Evolutionary conservation across 2,113 vertebrate genomes (phyloP).

Genomic region (Candoia aspera): DNA sequence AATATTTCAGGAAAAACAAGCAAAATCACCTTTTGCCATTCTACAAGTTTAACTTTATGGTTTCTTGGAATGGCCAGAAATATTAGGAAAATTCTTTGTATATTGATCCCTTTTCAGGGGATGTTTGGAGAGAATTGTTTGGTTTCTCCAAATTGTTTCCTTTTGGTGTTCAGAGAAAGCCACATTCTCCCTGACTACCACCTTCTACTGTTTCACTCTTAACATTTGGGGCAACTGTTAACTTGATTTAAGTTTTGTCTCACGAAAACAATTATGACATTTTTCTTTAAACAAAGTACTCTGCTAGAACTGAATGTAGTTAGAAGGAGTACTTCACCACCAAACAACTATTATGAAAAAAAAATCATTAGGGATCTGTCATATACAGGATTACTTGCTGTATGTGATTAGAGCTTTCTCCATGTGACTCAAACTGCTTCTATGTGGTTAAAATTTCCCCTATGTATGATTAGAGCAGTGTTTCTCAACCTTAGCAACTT

Average conservation of each 20-base stretch:
- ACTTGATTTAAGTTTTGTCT: background rate
- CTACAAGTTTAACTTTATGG: background rate
- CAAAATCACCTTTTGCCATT: slow-evolving; percentile 14
- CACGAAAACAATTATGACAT: background rate
- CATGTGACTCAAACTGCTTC: background rate
- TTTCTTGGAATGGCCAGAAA: background rate
- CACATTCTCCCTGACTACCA: background rate
- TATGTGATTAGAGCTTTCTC: background rate
- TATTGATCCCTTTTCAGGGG: background rate
- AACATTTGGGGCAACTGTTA: background rate
- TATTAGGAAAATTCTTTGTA: background rate
- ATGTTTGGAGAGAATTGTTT: background rate
- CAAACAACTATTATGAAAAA: background rate
- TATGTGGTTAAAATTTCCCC: background rate
- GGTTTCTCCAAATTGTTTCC: background rate
- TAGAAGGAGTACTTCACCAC: background rate
- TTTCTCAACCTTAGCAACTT: too few species aligned
- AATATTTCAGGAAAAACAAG: background rate
- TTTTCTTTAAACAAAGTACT: background rate
- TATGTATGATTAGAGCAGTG: background rate
- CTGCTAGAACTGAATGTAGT: background rate
- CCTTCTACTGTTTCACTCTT: background rate
- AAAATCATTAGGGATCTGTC: background rate
- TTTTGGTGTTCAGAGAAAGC: background rate
- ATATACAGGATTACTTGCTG: background rate